A percentile compares a stretch with the other conserved stretches of the same genome.
Evolutionary conservation across 1,140 invertebrate species (phyloP).

Genomic region (Choristoneura fumiferana): DNA sequence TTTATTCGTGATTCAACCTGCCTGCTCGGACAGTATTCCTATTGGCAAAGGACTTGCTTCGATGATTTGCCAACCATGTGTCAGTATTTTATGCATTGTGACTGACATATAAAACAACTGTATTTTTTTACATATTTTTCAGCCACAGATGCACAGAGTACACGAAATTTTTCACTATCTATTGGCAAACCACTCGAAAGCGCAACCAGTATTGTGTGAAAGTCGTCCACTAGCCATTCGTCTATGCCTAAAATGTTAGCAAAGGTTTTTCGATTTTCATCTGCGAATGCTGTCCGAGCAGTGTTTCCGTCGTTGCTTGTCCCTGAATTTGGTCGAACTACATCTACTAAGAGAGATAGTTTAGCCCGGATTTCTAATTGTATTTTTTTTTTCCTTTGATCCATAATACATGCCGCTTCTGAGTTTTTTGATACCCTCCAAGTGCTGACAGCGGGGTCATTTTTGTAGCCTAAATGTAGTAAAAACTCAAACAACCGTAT

Average conservation of each 20-base stretch:
- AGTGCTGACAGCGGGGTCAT: neutral
- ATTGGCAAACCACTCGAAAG: neutral
- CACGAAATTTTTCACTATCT: neutral
- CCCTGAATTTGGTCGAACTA: conserved; percentile 9
- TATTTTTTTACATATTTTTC: conserved; percentile 6
- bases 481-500: conserved; percentile 19
- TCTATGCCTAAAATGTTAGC: conserved; percentile 15
- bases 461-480: conserved; percentile 5
- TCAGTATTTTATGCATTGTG: conserved; percentile 43
- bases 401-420: neutral
- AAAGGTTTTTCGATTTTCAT: conserved; percentile 6
- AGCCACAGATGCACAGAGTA: conserved; percentile 8
- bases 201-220: neutral
- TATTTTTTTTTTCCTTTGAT: conserved; percentile 3
- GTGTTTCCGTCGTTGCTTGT: conserved; percentile 20
- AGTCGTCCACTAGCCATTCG: conserved; percentile 7
- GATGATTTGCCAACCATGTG: conserved; percentile 40
- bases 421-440: conserved; percentile 1
- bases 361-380: conserved; percentile 2
- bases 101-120: conserved; percentile 8
- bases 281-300: conserved; percentile 15
- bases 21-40: conserved; percentile 50
- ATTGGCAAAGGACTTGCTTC: conserved; percentile 36
- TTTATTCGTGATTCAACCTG: conserved; percentile 52
- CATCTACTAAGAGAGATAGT: conserved; percentile 7